A percentile compares a stretch with the other conserved stretches of the same genome.
These are phyloP conservation scores for Calliphora vomitoria DNA, from an alignment of 2,888 invertebrate species.

Conservation along the genomic window DNA sequence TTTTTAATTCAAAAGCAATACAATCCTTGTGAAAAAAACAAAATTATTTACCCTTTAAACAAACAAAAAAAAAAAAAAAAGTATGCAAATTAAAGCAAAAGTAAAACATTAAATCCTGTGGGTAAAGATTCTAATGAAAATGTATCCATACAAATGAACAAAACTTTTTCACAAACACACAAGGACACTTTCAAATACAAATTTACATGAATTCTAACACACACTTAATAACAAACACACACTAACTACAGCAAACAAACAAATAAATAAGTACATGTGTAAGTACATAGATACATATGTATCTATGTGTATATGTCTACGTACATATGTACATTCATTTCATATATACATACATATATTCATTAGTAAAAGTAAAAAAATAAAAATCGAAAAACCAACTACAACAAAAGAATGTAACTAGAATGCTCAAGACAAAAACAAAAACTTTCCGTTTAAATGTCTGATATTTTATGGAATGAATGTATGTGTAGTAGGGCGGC, in stretches of 20 bases:
- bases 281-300: background rate
- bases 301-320: background rate
- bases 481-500: background rate
- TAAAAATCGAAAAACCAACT: background rate
- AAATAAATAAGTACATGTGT: no score
- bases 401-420: background rate
- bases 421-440: background rate
- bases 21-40: background rate
- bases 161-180: background rate
- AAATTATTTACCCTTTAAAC: background rate
- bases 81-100: constrained; percentile 8
- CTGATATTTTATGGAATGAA: background rate
- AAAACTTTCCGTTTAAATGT: background rate
- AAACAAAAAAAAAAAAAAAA: constrained; percentile 4
- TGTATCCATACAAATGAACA: constrained; percentile 18
- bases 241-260: background rate
- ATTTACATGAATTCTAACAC: background rate
- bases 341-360: background rate
- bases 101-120: constrained; percentile 32
- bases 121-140: constrained; percentile 33
- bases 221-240: background rate
- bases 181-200: background rate
- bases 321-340: background rate
- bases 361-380: constrained; percentile 1
- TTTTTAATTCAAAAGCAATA: constrained; percentile 3